phyloP scores from a whole-genome alignment of 2,888 invertebrate species.

The Caenorhabditis sinica region DNA sequence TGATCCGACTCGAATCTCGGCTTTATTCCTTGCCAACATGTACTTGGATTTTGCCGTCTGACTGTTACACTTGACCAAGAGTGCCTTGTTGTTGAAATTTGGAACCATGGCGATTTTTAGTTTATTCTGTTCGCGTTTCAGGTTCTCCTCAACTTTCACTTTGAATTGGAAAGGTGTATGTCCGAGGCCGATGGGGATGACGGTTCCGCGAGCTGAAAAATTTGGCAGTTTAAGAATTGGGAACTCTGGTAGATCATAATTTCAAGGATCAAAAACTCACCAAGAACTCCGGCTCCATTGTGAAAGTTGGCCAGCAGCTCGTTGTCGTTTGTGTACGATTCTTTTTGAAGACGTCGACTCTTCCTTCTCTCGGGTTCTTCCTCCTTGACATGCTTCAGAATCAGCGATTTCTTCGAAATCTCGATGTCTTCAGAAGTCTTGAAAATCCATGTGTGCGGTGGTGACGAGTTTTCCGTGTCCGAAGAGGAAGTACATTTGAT shows the following conservation, averaged over 20 bases:
- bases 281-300: slow-evolving; percentile 1
- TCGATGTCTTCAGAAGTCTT: too few relatives aligned
- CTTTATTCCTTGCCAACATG: not conserved
- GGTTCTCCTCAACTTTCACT: not conserved
- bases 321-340: not conserved
- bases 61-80: not conserved
- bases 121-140: not conserved
- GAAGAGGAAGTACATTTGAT: too few relatives aligned
- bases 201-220: slow-evolving; percentile 20
- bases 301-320: slow-evolving; percentile 20
- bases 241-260: too few relatives aligned
- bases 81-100: not conserved
- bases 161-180: not conserved
- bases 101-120: slow-evolving; percentile 44
- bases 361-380: not conserved
- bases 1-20: not conserved
- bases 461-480: too few relatives aligned
- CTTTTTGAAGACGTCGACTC: slow-evolving; percentile 13
- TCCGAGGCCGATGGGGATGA: slow-evolving; percentile 27
- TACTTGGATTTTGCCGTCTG: not conserved
- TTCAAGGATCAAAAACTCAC: slow-evolving; percentile 12
- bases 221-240: too few relatives aligned
- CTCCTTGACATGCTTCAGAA: too few relatives aligned
- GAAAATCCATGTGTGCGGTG: too few relatives aligned
- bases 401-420: too few relatives aligned